phyloP scores from a whole-genome alignment of 2,113 vertebrate species.

The Scomber japonicus region DNA sequence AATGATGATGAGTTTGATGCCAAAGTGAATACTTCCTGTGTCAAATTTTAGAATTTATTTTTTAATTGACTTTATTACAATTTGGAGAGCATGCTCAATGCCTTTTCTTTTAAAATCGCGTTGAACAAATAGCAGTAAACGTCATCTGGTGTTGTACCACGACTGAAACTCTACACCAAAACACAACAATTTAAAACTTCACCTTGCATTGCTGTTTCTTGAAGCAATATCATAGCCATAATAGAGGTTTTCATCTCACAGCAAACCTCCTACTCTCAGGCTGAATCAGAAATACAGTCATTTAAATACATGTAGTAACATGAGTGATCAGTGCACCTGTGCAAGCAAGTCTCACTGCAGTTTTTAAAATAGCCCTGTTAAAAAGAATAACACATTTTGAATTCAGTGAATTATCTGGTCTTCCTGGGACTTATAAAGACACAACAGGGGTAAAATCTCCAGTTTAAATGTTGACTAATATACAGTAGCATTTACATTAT shows the following conservation, averaged over 20 bases:
- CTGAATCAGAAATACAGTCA: constrained; percentile 30
- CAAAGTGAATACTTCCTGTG: no score
- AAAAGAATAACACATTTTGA: no score
- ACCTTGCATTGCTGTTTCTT: background rate
- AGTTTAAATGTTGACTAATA: no score
- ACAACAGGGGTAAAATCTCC: no score
- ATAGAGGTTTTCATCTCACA: constrained; percentile 22
- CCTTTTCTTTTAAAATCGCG: background rate
- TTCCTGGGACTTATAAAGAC: no score
- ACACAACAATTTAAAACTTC: background rate
- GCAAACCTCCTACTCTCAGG: constrained; percentile 22
- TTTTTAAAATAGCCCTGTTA: no score
- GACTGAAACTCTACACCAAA: background rate
- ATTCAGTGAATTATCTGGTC: no score
- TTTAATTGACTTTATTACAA: background rate
- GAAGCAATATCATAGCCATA: background rate
- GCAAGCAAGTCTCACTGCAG: no score
- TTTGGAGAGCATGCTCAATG: background rate
- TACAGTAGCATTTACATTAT: no score
- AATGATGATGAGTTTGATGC: no score
- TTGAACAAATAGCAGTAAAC: background rate
- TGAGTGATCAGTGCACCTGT: no score
- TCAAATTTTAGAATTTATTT: background rate
- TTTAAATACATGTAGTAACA: no score
- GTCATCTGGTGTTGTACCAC: background rate